These are phyloP conservation scores for Calliopum simillimum DNA, from an alignment of 2,888 invertebrate species.

Conservation along the genomic window DNA sequence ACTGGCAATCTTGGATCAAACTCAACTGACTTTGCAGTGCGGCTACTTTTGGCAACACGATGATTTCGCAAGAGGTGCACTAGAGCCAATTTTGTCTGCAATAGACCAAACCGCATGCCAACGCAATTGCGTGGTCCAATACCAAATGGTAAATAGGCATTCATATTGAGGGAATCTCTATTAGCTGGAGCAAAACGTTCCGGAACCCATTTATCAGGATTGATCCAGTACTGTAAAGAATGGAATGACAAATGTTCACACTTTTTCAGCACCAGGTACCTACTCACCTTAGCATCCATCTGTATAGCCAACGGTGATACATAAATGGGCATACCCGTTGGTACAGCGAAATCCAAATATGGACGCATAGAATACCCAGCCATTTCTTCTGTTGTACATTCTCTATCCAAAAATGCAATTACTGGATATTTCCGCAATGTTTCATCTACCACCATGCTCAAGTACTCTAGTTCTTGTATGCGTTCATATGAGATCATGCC, in stretches of 20 bases:
- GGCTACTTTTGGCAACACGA: constrained; percentile 48
- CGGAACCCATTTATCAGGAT: constrained; percentile 45
- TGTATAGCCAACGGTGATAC: constrained; percentile 60
- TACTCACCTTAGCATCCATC: constrained; percentile 58
- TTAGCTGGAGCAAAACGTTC: constrained; percentile 55
- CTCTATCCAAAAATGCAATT: constrained; percentile 61
- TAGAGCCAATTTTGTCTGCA: constrained; percentile 54
- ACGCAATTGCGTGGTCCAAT: constrained; percentile 58
- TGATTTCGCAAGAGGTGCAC: constrained; percentile 60
- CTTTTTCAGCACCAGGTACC: background rate
- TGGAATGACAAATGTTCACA: constrained; percentile 42
- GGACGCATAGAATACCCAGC: constrained; percentile 53
- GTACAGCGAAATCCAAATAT: constrained; percentile 52
- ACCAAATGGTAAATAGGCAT: constrained; percentile 58
- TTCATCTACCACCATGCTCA: constrained; percentile 65
- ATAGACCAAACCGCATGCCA: constrained; percentile 30
- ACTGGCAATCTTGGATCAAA: constrained; percentile 57
- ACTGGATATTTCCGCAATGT: constrained; percentile 61
- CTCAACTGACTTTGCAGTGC: constrained; percentile 48
- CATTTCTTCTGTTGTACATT: constrained; percentile 49
- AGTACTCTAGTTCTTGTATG: constrained; percentile 65
- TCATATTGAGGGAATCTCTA: background rate
- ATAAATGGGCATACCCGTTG: constrained; percentile 57
- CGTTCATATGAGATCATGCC: constrained; percentile 65
- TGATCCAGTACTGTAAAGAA: constrained; percentile 50